Conservation (phyloP, 2,797 vertebrate species). For the Coilia nasus region DNA sequence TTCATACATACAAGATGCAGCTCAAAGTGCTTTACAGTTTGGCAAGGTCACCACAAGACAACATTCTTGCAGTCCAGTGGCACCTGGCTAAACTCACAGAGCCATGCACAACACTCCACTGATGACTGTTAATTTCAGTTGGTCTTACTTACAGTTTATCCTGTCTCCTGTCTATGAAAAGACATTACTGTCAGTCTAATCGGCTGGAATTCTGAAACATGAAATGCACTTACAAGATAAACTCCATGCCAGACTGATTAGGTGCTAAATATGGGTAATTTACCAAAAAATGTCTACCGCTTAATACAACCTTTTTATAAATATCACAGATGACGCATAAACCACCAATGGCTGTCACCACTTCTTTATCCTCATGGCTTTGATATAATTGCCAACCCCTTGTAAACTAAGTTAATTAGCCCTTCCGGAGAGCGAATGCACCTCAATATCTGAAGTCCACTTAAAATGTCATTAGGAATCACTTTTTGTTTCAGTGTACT, state of each 20-base stretch:
- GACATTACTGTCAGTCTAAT: constrained; percentile 44
- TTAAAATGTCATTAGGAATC: constrained; percentile 1
- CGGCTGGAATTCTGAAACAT: constrained; percentile 61
- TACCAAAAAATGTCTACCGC: constrained; percentile 70
- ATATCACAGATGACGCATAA: constrained; percentile 73
- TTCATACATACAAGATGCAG: too few relatives aligned
- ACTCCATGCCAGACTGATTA: constrained; percentile 67
- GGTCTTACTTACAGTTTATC: too few relatives aligned
- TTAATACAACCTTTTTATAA: constrained; percentile 67
- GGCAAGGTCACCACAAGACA: too few relatives aligned
- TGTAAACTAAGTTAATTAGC: constrained; percentile 50
- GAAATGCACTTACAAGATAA: constrained; percentile 71
- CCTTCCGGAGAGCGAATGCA: neutral
- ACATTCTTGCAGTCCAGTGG: too few relatives aligned
- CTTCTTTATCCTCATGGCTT: constrained; percentile 37
- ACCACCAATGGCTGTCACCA: constrained; percentile 62
- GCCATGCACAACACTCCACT: neutral
- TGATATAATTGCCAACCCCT: constrained; percentile 38
- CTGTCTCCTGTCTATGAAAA: neutral
- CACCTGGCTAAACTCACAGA: neutral
- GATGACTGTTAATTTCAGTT: neutral
- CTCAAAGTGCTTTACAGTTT: too few relatives aligned
- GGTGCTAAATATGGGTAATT: constrained; percentile 74
- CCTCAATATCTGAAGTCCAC: neutral
- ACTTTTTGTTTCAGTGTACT: neutral